Evolutionary conservation across 2,888 invertebrate species (phyloP).

Genomic region (Rhingia campestris): DNA sequence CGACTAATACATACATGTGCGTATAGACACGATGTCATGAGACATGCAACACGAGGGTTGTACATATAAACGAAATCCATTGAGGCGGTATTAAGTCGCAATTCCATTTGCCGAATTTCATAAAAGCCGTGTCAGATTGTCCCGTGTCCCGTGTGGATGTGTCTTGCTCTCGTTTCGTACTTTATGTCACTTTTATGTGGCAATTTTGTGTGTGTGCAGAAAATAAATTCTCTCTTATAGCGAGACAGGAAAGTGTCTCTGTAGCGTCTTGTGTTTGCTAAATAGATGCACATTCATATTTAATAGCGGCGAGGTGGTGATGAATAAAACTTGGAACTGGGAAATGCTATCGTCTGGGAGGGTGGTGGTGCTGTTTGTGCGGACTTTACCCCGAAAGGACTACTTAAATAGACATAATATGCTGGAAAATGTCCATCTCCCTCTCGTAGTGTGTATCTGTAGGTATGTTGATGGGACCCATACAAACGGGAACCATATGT

Average conservation of each 20-base stretch:
- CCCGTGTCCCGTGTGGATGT: conserved; percentile 12
- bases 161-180: conserved; percentile 35
- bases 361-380: conserved; percentile 20
- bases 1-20: conserved; percentile 5
- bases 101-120: conserved; percentile 72
- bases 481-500: conserved; percentile 27
- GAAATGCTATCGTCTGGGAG: conserved; percentile 63
- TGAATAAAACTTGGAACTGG: conserved; percentile 50
- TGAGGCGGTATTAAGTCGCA: conserved; percentile 55
- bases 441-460: neutral
- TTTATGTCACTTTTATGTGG: conserved; percentile 48
- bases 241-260: neutral
- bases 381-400: conserved; percentile 44
- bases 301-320: conserved; percentile 48
- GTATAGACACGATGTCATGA: neutral
- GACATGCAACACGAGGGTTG: neutral
- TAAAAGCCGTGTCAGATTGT: conserved; percentile 62
- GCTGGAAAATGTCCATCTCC: conserved; percentile 58
- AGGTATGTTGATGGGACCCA: neutral
- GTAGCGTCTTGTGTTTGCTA: conserved; percentile 69
- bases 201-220: conserved; percentile 17
- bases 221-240: conserved; percentile 17
- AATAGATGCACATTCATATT: conserved; percentile 74
- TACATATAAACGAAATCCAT: conserved; percentile 21
- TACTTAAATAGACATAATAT: conserved; percentile 68